Evolutionary conservation across 2,888 invertebrate genomes (phyloP), one percentile per base, ranked within the genome.

Genomic region (Lochmaea crataegi): DNA sequence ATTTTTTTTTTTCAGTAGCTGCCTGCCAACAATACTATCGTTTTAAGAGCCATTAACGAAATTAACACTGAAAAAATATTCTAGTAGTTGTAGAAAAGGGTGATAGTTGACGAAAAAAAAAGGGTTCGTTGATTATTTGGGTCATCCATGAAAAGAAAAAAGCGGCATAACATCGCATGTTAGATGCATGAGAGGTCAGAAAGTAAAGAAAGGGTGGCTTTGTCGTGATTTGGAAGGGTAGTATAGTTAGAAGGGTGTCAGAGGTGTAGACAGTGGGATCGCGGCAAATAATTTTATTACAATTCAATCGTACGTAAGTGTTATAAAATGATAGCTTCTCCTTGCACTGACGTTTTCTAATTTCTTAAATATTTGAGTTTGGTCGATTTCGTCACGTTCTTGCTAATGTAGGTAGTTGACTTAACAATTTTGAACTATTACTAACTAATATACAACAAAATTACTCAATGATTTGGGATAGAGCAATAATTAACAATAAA

Each of bases 31-130:
- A 79, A 73, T 68, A 42, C 71, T 16, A 65, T 65, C 71, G 68
- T 69, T 80, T 78, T 75, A 76, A 78, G 78, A 74, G 74, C 78
- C 73, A 80, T 80, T 80, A 80, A 78, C 75, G 77, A 76, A 78
- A 80, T 80, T 78, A 80, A 80, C 78, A 76, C 73, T 73, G 70
- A 78, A 77, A 77, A 79, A 73, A 71, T 42, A 56, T 58, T 65
- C 68, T 68, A 60, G 65, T 48, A 53, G 56, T 48, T 41, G 67
- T 64, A 56, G 14, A 51, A 48, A 38, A 63, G 65, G 53, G 41
- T 41, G 38, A 61, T 61, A 41, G 41, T 42, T 18, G 45, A 60
- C 7, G 18, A 58, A 48, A 26, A 68, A n/a, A 66, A 63, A 68
- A 64, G 64, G 68, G 74, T 68, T 68, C 69, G 38, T 16, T 18